Evolutionary conservation across 2,113 vertebrate genomes (phyloP).

Genomic region (Crocuta crocuta): DNA sequence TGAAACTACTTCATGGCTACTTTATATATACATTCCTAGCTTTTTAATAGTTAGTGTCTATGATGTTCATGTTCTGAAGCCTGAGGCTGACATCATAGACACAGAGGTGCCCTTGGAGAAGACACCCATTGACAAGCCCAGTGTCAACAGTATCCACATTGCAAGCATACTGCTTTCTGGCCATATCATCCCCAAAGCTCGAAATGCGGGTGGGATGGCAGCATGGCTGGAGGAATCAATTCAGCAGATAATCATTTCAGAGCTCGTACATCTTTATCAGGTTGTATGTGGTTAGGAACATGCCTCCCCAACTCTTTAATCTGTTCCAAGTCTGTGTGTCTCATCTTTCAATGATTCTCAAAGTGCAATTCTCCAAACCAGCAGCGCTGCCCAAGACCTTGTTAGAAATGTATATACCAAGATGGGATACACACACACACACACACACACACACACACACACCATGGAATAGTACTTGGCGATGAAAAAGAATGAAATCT

Average conservation of each 20-base stretch:
- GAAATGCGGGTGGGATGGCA: not conserved
- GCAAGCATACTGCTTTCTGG: not conserved
- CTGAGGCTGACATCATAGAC: not conserved
- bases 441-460: too few relatives aligned
- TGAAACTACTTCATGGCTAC: not conserved
- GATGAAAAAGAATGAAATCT: too few relatives aligned
- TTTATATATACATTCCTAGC: not conserved
- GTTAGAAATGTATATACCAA: not conserved
- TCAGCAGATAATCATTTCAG: not conserved
- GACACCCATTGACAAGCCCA: not conserved
- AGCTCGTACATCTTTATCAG: not conserved
- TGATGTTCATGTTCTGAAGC: not conserved
- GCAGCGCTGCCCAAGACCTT: not conserved
- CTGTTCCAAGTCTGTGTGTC: not conserved
- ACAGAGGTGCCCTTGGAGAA: not conserved
- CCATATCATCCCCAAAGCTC: not conserved
- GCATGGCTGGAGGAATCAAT: not conserved
- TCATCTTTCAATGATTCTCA: conserved; percentile 46
- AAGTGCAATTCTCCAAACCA: not conserved
- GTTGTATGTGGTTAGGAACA: conserved; percentile 1
- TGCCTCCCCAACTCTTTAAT: rapidly evolving
- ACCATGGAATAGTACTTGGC: too few relatives aligned
- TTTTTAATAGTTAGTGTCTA: conserved; percentile 2
- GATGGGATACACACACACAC: too few relatives aligned
- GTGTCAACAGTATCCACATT: not conserved